These are phyloP conservation scores for Campodea augens DNA, from an alignment of 1,140 invertebrate genomes.

Conservation along the genomic window DNA sequence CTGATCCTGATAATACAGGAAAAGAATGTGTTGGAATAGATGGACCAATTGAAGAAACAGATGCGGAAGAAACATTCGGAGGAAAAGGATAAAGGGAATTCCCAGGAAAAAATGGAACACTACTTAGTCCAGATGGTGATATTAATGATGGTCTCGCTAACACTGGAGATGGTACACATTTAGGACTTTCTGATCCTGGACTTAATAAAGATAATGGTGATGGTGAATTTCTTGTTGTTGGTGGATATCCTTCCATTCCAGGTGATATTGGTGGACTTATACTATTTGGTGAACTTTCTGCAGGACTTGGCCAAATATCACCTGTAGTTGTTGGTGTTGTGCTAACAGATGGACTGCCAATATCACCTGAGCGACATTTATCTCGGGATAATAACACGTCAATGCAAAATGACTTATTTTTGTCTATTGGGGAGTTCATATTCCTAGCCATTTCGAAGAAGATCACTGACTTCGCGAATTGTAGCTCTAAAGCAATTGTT, in stretches of 20 bases:
- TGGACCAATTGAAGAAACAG: not conserved
- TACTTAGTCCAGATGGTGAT: slow-evolving; percentile 16
- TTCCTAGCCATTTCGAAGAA: too few relatives aligned
- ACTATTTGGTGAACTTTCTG: slow-evolving; percentile 22
- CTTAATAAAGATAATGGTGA: too few relatives aligned
- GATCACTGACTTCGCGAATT: too few relatives aligned
- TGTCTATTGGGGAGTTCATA: too few relatives aligned
- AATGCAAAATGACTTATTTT: slow-evolving; percentile 32
- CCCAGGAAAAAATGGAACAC: not conserved
- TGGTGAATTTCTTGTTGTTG: slow-evolving; percentile 5
- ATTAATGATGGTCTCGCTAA: slow-evolving; percentile 20
- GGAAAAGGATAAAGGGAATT: not conserved
- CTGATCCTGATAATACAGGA: not conserved
- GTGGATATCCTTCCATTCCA: slow-evolving; percentile 22
- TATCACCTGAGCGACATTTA: not conserved
- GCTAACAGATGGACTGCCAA: not conserved
- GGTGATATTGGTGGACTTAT: slow-evolving; percentile 25
- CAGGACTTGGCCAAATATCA: slow-evolving; percentile 14
- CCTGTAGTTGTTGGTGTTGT: slow-evolving; percentile 9
- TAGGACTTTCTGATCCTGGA: too few relatives aligned
- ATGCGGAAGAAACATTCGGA: slow-evolving; percentile 4
- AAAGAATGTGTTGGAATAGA: not conserved
- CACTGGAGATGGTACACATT: slow-evolving; percentile 16
- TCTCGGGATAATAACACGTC: slow-evolving; percentile 35
- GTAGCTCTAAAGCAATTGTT: too few relatives aligned